phyloP scores from a whole-genome alignment of 1,140 invertebrate species.

The Ganaspis sp. region DNA sequence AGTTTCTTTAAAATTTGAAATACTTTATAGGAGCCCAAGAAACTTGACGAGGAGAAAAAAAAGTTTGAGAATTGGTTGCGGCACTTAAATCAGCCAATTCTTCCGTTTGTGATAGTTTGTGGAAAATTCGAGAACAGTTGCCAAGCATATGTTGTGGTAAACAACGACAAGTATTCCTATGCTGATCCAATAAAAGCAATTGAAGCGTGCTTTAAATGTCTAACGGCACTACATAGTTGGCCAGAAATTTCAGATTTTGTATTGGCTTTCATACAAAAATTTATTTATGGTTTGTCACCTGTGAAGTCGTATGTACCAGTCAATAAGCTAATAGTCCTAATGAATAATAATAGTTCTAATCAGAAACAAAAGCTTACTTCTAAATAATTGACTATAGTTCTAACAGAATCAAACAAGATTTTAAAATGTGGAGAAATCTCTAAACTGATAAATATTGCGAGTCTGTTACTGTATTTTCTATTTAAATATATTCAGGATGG shows the following conservation, averaged over 20 bases:
- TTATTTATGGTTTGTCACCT: not conserved
- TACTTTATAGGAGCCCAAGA: not conserved
- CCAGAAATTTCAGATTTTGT: not conserved
- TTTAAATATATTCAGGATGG: not conserved
- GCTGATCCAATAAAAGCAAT: not conserved
- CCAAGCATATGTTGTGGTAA: not conserved
- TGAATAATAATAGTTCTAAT: not conserved
- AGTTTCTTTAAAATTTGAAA: too few relatives aligned
- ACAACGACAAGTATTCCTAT: not conserved
- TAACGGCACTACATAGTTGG: slow-evolving; percentile 12
- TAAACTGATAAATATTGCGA: not conserved
- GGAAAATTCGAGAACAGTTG: not conserved
- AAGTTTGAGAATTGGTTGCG: slow-evolving; percentile 19
- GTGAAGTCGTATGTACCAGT: not conserved
- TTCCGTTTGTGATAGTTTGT: slow-evolving; percentile 8
- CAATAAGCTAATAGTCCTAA: not conserved
- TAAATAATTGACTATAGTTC: too few relatives aligned
- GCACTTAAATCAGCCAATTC: not conserved
- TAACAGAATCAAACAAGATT: too few relatives aligned
- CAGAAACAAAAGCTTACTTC: too few relatives aligned
- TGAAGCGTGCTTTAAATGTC: slow-evolving; percentile 31
- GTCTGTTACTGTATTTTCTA: not conserved
- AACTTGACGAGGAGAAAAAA: not conserved
- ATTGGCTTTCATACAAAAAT: not conserved
- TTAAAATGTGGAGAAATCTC: too few relatives aligned